Evolutionary conservation across 1,140 invertebrate species (phyloP), one percentile per base, ranked within the genome.

Genomic region (Cotesia vestalis): DNA sequence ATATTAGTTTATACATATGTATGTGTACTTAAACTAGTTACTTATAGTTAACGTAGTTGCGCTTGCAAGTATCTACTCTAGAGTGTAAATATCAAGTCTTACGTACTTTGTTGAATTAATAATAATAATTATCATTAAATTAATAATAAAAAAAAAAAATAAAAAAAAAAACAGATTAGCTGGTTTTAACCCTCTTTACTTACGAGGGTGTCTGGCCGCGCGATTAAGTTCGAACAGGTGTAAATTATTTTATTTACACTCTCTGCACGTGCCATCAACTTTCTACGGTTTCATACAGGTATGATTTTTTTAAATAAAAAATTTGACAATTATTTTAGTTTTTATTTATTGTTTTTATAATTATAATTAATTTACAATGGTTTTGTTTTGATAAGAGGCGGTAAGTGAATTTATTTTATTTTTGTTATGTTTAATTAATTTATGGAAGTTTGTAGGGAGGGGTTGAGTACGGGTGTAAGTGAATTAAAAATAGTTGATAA

Each of bases 1-100:
- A 60, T 63, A 69, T 59, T 40, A n/a, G 66, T 64, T 63, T 64
- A 69, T 57, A 66, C 62, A 72, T 57, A 59, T 64, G 62, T 63
- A 53, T 55, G 53, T 55, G 17, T 55, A 55, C 17, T 55, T 55
- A 12, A 12, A 4, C 4, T 14, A n/a, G 17, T 55, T 17, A 17
- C 17, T 17, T 17, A 17, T 17, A 27, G 27, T 12, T 20, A 55
- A 55, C 12, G 17, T 55, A 55, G 12, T 55, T 55, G 53, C 17
- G 17, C 53, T 55, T 55, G 12, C n/a, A 20, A 6, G 57, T 51
- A 67, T 67, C 34, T 6, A 55, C 55, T 53, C 46, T n/a, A 51
- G 66, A 51, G 66, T 51, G 52, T 67, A 67, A 55, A 67, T 55
- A 67, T 66, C 51, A 46, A 66, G 63, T 66, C 51, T 71, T 34